Base-by-base conservation (phyloP, 2,888 invertebrate genomes). In the Sympetrum striolatum region DNA sequence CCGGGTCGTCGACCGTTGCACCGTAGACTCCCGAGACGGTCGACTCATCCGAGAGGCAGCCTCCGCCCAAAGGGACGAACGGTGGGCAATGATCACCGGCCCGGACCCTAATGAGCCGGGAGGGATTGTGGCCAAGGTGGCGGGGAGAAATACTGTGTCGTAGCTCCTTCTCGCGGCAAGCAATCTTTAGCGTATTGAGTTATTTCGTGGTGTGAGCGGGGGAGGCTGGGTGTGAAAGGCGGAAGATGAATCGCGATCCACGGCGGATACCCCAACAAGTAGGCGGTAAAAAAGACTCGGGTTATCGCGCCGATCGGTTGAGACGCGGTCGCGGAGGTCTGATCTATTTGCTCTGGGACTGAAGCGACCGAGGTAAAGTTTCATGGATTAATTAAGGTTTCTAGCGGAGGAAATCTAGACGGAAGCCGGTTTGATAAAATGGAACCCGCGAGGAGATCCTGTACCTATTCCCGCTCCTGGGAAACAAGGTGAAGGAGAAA, bases 1-100 rank as follows among this genome's bases (percentile, higher is more conserved):
- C 25, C 53, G 86, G 86, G 86, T 86, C 86, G 86, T 31, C 86
- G 86, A 86, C 86, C 86, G 86, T 39, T 86, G 86, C 86, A 86
- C 39, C 86, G 64, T 4, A 44, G 80, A 80, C 37, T 18, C 82
- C 82, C 35, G 8, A 48, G 35, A 37, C 86, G 86, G 58, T 37
- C 86, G 64, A 86, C 86, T 60, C 86, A 86, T 86, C 86, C 86
- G 60, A 58, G 86, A 53, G 12, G 18, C 58, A 37, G 37, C 80
- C 80, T 37, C 80, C 39, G 37, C 64, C 60, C n/a, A 37, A 8
- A 22, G 35, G 12, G 39, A 73, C 81, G n/a, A n/a, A 22, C 81
- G 44, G n/a, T 39, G 37, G 8, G 60, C 12, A 37, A 35, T 37
- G 86, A 60, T 58, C 86, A 25, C n/a, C 64, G 60, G 35, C 18